These are phyloP conservation scores for Psilanteris sp. DNA, from an alignment of 1,140 invertebrate genomes.

Conservation along the genomic window DNA sequence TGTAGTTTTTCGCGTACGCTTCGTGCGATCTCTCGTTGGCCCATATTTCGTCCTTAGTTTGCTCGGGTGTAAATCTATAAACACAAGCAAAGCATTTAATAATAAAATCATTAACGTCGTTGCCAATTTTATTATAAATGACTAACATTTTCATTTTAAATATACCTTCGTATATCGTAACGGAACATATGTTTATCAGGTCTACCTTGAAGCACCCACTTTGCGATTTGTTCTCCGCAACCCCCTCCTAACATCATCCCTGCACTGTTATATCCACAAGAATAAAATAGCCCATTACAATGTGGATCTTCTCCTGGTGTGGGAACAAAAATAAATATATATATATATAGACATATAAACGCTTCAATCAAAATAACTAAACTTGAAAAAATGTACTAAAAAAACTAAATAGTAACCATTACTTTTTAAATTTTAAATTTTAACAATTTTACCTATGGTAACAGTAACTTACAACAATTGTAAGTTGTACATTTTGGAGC, in stretches of 20 bases:
- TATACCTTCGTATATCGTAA: constrained; percentile 87
- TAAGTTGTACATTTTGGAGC: no score
- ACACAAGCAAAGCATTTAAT: no score
- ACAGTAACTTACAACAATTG: no score
- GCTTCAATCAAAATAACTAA: no score
- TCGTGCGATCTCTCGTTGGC: constrained; percentile 90
- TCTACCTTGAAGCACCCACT: constrained; percentile 90
- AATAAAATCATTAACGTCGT: no score
- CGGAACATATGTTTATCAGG: constrained; percentile 91
- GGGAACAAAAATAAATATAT: no score
- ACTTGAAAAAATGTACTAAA: no score
- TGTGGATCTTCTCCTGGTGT: constrained; percentile 80
- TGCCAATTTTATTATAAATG: not conserved
- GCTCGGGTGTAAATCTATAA: constrained; percentile 84
- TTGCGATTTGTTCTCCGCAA: constrained; percentile 89
- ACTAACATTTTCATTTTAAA: not conserved
- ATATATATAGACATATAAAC: no score
- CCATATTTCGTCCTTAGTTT: constrained; percentile 86
- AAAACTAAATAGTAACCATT: no score
- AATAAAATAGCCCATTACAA: constrained; percentile 86
- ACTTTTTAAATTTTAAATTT: no score
- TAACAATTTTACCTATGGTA: no score
- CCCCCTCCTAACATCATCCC: constrained; percentile 95
- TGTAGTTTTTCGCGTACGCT: constrained; percentile 92
- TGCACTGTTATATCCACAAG: constrained; percentile 92